phyloP scores from a whole-genome alignment of 92 coral and sea anemone species.

The Bergia puertoricense region DNA sequence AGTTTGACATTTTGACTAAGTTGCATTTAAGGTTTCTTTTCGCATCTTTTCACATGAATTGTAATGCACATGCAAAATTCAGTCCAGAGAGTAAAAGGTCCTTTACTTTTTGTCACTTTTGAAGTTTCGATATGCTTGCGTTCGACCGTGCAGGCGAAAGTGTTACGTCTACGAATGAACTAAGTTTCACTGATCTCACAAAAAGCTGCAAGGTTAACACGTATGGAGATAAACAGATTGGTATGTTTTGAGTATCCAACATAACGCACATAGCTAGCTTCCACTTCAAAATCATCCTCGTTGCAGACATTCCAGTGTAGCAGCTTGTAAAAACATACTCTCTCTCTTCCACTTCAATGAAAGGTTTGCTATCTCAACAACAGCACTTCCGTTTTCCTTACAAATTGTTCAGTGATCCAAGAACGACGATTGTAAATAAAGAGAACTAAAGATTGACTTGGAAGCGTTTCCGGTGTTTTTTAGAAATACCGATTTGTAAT shows the following conservation, averaged over 20 bases:
- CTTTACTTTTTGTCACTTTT: too few relatives aligned
- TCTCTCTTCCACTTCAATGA: not conserved
- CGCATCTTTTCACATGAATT: too few relatives aligned
- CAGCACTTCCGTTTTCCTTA: not conserved
- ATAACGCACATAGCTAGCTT: too few relatives aligned
- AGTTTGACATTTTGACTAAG: too few relatives aligned
- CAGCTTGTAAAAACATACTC: not conserved
- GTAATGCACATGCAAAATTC: too few relatives aligned
- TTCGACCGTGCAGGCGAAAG: not conserved
- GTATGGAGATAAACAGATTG: too few relatives aligned
- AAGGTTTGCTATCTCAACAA: not conserved
- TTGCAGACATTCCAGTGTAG: not conserved
- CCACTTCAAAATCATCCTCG: not conserved
- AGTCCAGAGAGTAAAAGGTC: too few relatives aligned
- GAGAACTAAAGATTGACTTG: not conserved
- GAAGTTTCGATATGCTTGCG: not conserved
- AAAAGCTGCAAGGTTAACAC: not conserved
- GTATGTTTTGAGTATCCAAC: too few relatives aligned
- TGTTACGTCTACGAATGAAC: not conserved
- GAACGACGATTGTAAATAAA: not conserved
- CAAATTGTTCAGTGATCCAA: not conserved
- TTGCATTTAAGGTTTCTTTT: too few relatives aligned
- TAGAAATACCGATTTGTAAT: not conserved
- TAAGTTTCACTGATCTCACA: not conserved
- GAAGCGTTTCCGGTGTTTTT: not conserved